These are phyloP conservation scores for Reticulitermes speratus DNA, from an alignment of 1,140 invertebrate genomes.

Conservation along the genomic window DNA sequence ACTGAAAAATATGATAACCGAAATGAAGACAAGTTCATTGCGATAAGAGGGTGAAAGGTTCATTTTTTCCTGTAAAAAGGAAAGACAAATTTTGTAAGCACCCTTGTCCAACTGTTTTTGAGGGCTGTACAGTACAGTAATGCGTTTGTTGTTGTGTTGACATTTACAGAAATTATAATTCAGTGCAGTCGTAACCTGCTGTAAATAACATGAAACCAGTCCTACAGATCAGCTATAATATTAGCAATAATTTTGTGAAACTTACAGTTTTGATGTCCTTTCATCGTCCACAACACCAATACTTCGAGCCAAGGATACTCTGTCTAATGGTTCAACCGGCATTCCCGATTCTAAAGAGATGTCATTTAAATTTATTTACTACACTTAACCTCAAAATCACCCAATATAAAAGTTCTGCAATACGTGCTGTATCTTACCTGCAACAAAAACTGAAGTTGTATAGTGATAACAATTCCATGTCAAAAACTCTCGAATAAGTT, in stretches of 20 bases:
- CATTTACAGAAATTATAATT: no score
- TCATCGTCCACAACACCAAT: constrained; percentile 46
- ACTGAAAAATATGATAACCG: no score
- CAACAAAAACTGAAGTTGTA: constrained; percentile 45
- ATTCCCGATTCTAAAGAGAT: constrained; percentile 47
- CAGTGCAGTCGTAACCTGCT: no score
- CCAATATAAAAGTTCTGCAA: neutral
- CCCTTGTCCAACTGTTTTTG: no score
- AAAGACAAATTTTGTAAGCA: no score
- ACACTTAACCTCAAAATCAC: neutral
- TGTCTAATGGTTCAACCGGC: constrained; percentile 46
- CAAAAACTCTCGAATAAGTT: constrained; percentile 52
- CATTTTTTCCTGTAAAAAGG: no score
- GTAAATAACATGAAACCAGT: no score
- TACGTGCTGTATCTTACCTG: constrained; percentile 41
- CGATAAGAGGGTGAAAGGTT: no score
- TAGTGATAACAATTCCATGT: constrained; percentile 54
- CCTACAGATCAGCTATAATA: no score
- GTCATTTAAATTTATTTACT: neutral
- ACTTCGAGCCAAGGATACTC: constrained; percentile 44
- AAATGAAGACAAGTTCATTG: no score
- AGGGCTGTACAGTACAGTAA: no score
- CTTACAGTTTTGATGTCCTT: constrained; percentile 44
- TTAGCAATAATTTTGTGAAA: constrained; percentile 46
- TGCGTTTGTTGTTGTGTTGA: no score